A percentile compares a stretch with the other conserved stretches of the same genome.
Conservation (phyloP, 2,113 vertebrate genomes). For the Nycticorax nycticorax region DNA sequence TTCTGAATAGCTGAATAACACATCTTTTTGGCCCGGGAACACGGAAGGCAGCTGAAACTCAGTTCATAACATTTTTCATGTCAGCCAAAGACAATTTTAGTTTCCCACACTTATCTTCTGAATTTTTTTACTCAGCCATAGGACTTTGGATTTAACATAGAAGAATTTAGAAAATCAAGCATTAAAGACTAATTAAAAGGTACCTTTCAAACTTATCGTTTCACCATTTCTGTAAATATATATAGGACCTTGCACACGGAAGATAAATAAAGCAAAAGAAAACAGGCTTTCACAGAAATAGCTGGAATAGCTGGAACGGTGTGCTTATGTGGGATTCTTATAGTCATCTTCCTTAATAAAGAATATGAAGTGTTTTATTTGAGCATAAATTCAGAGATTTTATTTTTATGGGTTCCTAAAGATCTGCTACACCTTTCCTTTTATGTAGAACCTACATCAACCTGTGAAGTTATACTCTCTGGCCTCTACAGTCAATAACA, state of each 20-base stretch:
- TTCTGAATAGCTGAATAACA: background rate
- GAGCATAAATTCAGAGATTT: background rate
- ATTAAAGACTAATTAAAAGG: background rate
- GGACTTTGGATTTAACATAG: background rate
- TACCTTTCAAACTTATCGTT: background rate
- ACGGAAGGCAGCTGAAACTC: background rate
- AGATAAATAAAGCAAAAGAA: background rate
- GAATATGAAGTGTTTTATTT: conserved; percentile 39
- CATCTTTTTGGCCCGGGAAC: background rate
- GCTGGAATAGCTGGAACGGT: background rate
- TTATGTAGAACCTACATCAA: background rate
- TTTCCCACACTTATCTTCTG: background rate
- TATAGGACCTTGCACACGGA: background rate
- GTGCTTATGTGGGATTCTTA: background rate
- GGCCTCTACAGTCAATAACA: background rate
- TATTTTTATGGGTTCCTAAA: conserved; percentile 1
- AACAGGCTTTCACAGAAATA: background rate
- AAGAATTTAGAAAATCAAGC: background rate
- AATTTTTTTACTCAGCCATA: background rate
- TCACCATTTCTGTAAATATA: background rate
- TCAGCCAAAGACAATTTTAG: background rate
- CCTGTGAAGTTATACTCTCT: background rate
- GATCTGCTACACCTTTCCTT: background rate
- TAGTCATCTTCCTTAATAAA: conserved; percentile 23
- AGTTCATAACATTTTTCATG: background rate